phyloP scores from a whole-genome alignment of 2,888 invertebrate species.

The Philereme vetulata region DNA sequence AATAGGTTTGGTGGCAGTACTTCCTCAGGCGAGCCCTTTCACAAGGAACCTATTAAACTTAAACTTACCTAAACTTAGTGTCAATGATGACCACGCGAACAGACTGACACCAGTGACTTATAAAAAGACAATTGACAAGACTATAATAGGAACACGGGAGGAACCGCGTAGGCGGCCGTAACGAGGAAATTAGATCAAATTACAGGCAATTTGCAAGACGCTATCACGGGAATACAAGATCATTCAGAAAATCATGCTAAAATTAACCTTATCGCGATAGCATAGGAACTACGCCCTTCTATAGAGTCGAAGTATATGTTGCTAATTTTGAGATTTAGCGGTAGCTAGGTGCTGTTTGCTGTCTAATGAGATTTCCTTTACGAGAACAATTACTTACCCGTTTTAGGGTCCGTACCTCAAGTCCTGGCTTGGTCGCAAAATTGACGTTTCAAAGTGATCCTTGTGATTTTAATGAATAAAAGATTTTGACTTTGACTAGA shows the following conservation, averaged over 20 bases:
- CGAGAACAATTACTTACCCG: too few species aligned
- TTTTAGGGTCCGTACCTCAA: too few species aligned
- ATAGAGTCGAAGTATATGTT: neutral
- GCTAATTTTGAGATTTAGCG: neutral
- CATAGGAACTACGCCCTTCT: neutral
- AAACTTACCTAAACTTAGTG: too few species aligned
- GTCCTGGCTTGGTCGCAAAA: too few species aligned
- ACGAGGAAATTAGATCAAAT: conserved; percentile 66
- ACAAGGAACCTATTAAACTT: too few species aligned
- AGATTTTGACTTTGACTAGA: too few species aligned
- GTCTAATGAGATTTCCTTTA: too few species aligned
- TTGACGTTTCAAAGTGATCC: too few species aligned
- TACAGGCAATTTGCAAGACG: conserved; percentile 55
- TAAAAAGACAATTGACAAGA: conserved; percentile 12
- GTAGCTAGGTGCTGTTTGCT: neutral
- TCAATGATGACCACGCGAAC: too few species aligned
- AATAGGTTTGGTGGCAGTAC: too few species aligned
- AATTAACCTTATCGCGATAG: neutral
- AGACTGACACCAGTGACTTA: neutral
- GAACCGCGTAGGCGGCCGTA: conserved; percentile 53
- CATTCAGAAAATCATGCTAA: neutral
- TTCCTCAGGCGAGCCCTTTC: too few species aligned
- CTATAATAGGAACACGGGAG: conserved; percentile 31
- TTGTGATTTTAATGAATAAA: too few species aligned
- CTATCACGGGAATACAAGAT: neutral